These are phyloP conservation scores for Drosophila ustulata DNA, from an alignment of 2,888 invertebrate genomes.

Conservation along the genomic window DNA sequence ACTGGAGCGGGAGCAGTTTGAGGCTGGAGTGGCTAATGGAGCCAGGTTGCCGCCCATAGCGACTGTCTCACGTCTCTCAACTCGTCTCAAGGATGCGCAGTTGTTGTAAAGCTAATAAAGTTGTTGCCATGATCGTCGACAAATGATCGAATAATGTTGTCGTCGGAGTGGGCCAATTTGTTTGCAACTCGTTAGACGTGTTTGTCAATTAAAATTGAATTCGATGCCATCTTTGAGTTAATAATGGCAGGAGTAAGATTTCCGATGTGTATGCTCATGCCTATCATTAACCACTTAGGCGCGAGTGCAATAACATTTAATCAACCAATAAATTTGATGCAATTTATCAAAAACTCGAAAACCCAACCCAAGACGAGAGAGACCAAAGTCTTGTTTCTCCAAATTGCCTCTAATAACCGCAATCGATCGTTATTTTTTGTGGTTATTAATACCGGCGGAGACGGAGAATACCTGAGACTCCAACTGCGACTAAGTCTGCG, in stretches of 20 bases:
- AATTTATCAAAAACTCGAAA: constrained; percentile 70
- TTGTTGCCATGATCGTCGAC: constrained; percentile 59
- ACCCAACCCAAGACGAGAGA: constrained; percentile 12
- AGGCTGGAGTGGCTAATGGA: constrained; percentile 63
- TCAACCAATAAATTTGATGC: constrained; percentile 79
- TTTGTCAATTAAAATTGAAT: constrained; percentile 82
- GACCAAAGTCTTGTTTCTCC: constrained; percentile 69
- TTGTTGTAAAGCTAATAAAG: constrained; percentile 55
- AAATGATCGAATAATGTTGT: constrained; percentile 38
- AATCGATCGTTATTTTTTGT: constrained; percentile 82
- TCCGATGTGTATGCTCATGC: constrained; percentile 36
- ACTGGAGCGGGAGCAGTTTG: constrained; percentile 55
- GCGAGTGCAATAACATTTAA: constrained; percentile 78
- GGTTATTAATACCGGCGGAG: constrained; percentile 77
- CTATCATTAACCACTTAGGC: constrained; percentile 78
- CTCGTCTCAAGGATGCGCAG: constrained; percentile 28
- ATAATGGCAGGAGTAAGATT: constrained; percentile 44
- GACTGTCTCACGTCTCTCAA: constrained; percentile 20
- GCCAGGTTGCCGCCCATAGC: constrained; percentile 68
- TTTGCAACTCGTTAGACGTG: constrained; percentile 76
- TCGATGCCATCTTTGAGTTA: constrained; percentile 66
- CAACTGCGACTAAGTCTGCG: constrained; percentile 20
- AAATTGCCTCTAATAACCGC: constrained; percentile 82
- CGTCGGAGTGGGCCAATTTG: constrained; percentile 66
- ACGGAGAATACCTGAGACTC: neutral